These are phyloP conservation scores for Lasioglossum leucozonium DNA, from an alignment of 2,888 invertebrate species.

Conservation along the genomic window DNA sequence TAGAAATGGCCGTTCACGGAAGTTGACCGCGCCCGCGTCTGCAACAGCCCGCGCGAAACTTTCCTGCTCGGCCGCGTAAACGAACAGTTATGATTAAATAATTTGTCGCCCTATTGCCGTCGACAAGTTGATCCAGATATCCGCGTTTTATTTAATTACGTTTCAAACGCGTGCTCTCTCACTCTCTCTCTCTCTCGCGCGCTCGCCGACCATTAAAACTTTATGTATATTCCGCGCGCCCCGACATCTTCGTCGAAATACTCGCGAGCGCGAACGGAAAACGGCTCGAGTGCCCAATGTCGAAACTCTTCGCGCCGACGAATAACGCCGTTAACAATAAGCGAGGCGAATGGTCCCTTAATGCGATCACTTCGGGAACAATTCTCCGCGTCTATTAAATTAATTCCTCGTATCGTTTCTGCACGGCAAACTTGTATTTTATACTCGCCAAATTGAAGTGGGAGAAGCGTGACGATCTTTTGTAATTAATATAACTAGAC, in stretches of 20 bases:
- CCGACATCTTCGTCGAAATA: not conserved
- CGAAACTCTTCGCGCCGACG: not conserved
- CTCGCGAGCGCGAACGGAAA: not conserved
- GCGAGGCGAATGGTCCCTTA: not conserved
- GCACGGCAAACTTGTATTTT: too few species aligned
- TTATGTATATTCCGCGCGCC: constrained; percentile 34
- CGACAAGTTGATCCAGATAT: constrained; percentile 43
- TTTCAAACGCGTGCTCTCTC: constrained; percentile 27
- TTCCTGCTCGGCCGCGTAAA: constrained; percentile 26
- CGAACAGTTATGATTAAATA: constrained; percentile 59
- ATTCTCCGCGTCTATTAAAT: too few species aligned
- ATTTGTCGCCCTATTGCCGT: constrained; percentile 51
- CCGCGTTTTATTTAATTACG: constrained; percentile 55
- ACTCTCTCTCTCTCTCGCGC: not conserved
- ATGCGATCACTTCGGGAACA: too few species aligned
- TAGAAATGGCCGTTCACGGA: constrained; percentile 6
- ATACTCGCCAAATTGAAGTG: too few species aligned
- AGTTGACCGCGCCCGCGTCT: constrained; percentile 55
- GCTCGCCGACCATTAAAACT: constrained; percentile 43
- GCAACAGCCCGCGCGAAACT: constrained; percentile 27
- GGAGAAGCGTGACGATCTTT: too few species aligned
- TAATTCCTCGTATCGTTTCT: too few species aligned
- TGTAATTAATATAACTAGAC: too few species aligned
- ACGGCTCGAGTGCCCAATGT: not conserved
- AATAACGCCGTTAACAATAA: not conserved